Percentiles rank a stretch among this genome's conserved stretches.
These are phyloP conservation scores for Morphnarchus princeps DNA, from an alignment of 2,113 vertebrate genomes.

Conservation along the genomic window DNA sequence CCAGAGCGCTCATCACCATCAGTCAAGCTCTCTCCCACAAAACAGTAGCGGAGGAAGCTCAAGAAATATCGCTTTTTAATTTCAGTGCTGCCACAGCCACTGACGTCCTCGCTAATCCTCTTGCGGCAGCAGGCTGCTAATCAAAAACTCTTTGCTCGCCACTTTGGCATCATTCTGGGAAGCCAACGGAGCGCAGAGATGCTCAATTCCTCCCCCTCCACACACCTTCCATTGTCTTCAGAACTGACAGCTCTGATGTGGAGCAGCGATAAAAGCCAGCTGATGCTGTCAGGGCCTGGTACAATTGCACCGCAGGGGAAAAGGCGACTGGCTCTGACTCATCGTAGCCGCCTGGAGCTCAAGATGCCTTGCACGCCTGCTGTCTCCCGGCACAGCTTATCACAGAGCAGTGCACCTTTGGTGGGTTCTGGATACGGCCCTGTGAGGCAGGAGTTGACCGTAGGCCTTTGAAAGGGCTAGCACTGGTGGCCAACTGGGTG, in stretches of 20 bases:
- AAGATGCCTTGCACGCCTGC: neutral
- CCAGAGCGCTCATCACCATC: neutral
- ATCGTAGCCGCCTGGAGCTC: slow-evolving; percentile 14
- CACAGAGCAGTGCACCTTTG: neutral
- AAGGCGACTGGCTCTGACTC: slow-evolving; percentile 58
- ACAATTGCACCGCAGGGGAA: slow-evolving; percentile 51
- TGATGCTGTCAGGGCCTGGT: slow-evolving; percentile 60
- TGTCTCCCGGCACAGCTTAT: neutral
- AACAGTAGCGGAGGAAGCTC: neutral
- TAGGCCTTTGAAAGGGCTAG: neutral
- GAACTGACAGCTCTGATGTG: slow-evolving; percentile 60
- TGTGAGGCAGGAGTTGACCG: neutral
- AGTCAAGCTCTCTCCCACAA: neutral
- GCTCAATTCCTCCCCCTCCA: slow-evolving; percentile 59
- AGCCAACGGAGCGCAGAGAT: neutral
- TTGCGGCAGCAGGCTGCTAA: slow-evolving; percentile 42
- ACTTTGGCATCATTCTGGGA: slow-evolving; percentile 29
- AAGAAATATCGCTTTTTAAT: neutral
- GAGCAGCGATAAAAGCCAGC: slow-evolving; percentile 53
- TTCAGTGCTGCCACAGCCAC: neutral
- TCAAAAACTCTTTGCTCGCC: slow-evolving; percentile 38
- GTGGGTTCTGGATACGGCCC: neutral
- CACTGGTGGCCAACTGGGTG: neutral
- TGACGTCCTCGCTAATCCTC: slow-evolving; percentile 45
- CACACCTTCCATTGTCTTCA: slow-evolving; percentile 61